Conservation (phyloP, 2,113 vertebrate species). For the Corythaixoides concolor region DNA sequence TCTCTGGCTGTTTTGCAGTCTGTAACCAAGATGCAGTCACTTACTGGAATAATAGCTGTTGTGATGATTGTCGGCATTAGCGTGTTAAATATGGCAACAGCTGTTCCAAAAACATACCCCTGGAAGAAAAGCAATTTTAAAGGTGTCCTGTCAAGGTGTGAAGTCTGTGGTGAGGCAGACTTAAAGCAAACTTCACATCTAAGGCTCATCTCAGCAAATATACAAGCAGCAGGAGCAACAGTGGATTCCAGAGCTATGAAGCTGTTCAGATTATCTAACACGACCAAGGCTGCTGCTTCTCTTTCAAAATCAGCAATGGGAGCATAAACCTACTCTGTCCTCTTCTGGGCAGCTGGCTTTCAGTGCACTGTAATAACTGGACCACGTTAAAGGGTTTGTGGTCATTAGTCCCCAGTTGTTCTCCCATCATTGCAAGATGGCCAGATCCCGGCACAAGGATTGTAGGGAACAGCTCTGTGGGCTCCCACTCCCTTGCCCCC, state of each 20-base stretch:
- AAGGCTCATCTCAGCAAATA: background rate
- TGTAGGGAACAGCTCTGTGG: background rate
- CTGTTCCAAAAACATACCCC: background rate
- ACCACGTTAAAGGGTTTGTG: background rate
- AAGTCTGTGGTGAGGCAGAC: background rate
- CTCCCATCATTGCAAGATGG: background rate
- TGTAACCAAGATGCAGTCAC: background rate
- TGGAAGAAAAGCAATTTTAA: background rate
- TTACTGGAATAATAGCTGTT: background rate
- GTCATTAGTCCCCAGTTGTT: background rate
- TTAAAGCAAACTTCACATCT: background rate
- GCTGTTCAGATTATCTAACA: background rate
- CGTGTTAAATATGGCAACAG: background rate
- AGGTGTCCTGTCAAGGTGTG: background rate
- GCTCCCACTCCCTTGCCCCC: background rate
- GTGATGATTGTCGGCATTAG: background rate
- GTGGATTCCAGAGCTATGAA: background rate
- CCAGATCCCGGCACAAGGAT: background rate
- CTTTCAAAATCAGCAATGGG: background rate
- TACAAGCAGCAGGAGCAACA: background rate
- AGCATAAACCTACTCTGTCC: background rate
- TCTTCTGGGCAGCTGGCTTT: background rate
- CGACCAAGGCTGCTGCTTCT: background rate
- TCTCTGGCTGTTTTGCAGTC: background rate
- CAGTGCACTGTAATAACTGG: background rate